A percentile compares a stretch with the other conserved stretches of the same genome.
Evolutionary conservation across 2,888 invertebrate species (phyloP).

Genomic region (Plutella xylostella): DNA sequence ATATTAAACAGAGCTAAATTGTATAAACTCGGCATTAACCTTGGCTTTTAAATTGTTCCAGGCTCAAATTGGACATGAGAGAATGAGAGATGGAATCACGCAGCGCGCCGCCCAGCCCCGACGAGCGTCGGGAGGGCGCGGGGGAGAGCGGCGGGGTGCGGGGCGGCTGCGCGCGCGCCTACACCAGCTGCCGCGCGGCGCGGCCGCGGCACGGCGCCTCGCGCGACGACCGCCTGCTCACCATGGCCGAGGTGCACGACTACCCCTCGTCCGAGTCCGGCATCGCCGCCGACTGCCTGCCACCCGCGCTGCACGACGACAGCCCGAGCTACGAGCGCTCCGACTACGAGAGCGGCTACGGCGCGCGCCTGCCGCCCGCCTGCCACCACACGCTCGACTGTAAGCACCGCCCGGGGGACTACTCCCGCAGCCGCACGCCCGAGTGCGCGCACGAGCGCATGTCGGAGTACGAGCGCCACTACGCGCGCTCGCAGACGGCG

Average conservation of each 20-base stretch:
- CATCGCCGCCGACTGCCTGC: slow-evolving; percentile 62
- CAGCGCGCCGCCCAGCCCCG: slow-evolving; percentile 70
- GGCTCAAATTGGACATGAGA: slow-evolving; percentile 51
- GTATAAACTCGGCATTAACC: too few relatives aligned
- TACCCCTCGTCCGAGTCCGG: slow-evolving; percentile 68
- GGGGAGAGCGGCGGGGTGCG: slow-evolving; percentile 69
- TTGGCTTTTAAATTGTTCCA: slow-evolving; percentile 48
- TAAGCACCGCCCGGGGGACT: slow-evolving; percentile 49
- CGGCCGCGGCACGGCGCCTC: slow-evolving; percentile 56
- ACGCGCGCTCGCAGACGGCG: slow-evolving; percentile 49
- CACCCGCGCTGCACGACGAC: slow-evolving; percentile 58
- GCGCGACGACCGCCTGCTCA: slow-evolving; percentile 59
- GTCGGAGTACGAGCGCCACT: slow-evolving; percentile 48
- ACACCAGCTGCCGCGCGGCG: slow-evolving; percentile 56
- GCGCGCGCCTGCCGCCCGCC: slow-evolving; percentile 48
- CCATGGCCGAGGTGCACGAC: slow-evolving; percentile 63
- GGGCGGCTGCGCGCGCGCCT: slow-evolving; percentile 43
- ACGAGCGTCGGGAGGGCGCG: slow-evolving; percentile 70
- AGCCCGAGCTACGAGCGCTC: slow-evolving; percentile 60
- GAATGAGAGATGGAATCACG: slow-evolving; percentile 69
- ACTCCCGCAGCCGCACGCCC: slow-evolving; percentile 56
- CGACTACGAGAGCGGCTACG: slow-evolving; percentile 58
- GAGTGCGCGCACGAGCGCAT: slow-evolving; percentile 51
- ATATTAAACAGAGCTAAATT: too few relatives aligned
- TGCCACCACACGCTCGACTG: slow-evolving; percentile 56